Percentiles rank a stretch among this genome's conserved stretches.
Evolutionary conservation across 2,888 invertebrate genomes (phyloP).

Genomic region (Apotomis betuletana): DNA sequence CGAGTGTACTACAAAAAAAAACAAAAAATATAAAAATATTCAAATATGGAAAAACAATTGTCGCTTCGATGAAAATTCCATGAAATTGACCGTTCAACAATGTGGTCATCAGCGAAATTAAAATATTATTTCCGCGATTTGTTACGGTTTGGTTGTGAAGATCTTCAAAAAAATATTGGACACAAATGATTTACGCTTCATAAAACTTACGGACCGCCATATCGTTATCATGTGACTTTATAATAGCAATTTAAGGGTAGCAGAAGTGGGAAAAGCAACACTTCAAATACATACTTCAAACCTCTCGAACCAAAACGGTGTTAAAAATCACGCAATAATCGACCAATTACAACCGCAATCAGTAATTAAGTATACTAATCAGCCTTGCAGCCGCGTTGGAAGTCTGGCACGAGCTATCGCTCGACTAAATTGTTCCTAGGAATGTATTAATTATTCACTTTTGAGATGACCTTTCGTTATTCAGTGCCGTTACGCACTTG

Average conservation of each 20-base stretch:
- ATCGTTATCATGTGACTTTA: background rate
- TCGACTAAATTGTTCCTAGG: constrained; percentile 3
- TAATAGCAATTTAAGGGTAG: background rate
- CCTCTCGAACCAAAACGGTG: constrained; percentile 12
- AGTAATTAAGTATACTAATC: constrained; percentile 16
- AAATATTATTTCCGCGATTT: too few species aligned
- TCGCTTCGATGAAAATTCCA: too few species aligned
- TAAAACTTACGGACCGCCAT: too few species aligned
- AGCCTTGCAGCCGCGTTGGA: background rate
- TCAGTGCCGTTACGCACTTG: too few species aligned
- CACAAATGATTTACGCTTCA: too few species aligned
- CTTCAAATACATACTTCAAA: constrained; percentile 6
- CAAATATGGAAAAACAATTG: too few species aligned
- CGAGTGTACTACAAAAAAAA: too few species aligned
- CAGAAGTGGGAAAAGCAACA: background rate
- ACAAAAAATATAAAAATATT: too few species aligned
- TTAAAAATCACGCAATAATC: constrained; percentile 21
- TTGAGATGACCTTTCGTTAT: constrained; percentile 5
- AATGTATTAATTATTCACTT: constrained; percentile 5
- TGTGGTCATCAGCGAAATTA: too few species aligned
- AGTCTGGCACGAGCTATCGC: background rate
- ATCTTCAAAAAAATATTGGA: too few species aligned
- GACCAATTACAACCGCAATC: constrained; percentile 2
- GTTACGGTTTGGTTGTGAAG: too few species aligned
- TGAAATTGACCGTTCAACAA: too few species aligned